Evolutionary conservation across 2,797 vertebrate species (phyloP), one percentile per base, ranked within the genome.

Genomic region (Euthynnus affinis): DNA sequence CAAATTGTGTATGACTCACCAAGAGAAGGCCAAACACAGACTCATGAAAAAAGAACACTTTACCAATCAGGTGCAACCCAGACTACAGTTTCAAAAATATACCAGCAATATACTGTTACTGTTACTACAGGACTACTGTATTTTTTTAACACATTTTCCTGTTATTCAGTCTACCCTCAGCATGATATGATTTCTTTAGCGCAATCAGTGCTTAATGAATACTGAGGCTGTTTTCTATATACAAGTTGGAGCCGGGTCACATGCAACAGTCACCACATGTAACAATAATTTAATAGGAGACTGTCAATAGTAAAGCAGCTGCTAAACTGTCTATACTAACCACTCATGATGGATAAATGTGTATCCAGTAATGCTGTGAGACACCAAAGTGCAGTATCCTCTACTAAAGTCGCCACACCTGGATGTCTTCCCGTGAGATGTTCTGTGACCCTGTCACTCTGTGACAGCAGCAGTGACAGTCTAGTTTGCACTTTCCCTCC

Each of bases 1-100:
- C 71, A 88, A 88, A 87, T 58, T 69, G 80, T 83, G 81, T 22
- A 80, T 91, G 90, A 92, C 70, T 92, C 88, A 91, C 84, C 15
- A 34, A 69, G 69, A 88, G 68, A 70, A 23, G 55, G 55, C 42
- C 71, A 81, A 88, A 81, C 64, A 65, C 61, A 76, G 73, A 81
- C 29, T 37, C 56, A 27, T 49, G 20, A 58, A 76, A 64, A 69
- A 56, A 55, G 40, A 55, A 34, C 76, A 82, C 60, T 63, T 55
- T 25, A 10, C 25, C 56, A 52, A 55, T 44, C 3, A 13, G 51
- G 9, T n/a, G n/a, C 69, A 76, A 37, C 40, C 61, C 13, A 13
- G 49, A 49, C 57, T 9, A 1, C 34, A 17, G 48, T 52, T 25
- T 60, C 10, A 34, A 12, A 74, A n/a, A 4, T 32, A 15, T 13